Conservation (phyloP, 2,797 vertebrate species). For the Sebastes cheni region DNA sequence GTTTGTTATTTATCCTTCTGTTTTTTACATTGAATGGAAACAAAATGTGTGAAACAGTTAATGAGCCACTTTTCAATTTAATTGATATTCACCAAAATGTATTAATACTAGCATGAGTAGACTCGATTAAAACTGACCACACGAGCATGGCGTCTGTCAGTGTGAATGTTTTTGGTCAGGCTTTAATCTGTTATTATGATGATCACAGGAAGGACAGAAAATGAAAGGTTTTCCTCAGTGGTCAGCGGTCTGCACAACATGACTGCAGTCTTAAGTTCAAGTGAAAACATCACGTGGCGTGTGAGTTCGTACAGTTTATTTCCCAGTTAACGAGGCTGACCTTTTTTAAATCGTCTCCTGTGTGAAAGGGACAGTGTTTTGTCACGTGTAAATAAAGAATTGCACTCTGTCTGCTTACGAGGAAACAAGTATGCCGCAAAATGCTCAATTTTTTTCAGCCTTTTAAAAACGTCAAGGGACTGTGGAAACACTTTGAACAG, state of each 20-base stretch:
- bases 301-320: constrained; percentile 47
- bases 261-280: constrained; percentile 39
- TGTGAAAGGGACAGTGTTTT: constrained; percentile 69
- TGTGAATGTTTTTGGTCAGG: constrained; percentile 15
- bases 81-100: constrained; percentile 2
- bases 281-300: constrained; percentile 56
- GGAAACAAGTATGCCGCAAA: constrained; percentile 73
- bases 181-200: constrained; percentile 34
- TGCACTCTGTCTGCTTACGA: constrained; percentile 65
- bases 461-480: constrained; percentile 62
- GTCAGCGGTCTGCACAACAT: constrained; percentile 48
- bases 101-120: background rate
- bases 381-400: constrained; percentile 64
- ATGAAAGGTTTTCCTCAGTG: constrained; percentile 49
- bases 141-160: constrained; percentile 7
- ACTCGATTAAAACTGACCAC: constrained; percentile 21
- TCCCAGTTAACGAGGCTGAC: constrained; percentile 43
- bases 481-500: constrained; percentile 85
- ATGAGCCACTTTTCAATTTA: background rate
- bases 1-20: background rate
- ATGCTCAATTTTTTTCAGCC: constrained; percentile 42
- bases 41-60: background rate
- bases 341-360: constrained; percentile 30
- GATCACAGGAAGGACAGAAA: constrained; percentile 34
- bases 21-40: constrained; percentile 6